These are phyloP conservation scores for Theocolax elegans DNA, from an alignment of 1,140 invertebrate genomes.

Conservation along the genomic window DNA sequence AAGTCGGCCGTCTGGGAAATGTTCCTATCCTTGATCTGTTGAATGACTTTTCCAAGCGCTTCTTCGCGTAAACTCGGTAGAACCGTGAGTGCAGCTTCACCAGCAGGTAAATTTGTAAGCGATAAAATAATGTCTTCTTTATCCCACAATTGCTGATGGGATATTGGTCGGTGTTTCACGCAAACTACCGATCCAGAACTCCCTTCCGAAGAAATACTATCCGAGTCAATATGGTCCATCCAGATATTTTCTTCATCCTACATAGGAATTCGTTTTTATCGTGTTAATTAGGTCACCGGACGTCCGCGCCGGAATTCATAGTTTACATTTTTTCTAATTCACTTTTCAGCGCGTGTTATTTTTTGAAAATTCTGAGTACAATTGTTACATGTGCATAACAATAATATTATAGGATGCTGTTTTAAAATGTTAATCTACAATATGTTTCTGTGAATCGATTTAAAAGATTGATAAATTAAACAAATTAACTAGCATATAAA, in stretches of 20 bases:
- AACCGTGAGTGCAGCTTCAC: conserved; percentile 53
- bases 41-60: conserved; percentile 46
- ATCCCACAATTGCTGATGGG: conserved; percentile 57
- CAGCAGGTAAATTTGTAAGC: conserved; percentile 57
- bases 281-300: too few species aligned
- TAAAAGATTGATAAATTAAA: too few species aligned
- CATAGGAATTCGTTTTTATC: background rate
- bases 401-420: too few species aligned
- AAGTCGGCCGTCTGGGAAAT: conserved; percentile 22
- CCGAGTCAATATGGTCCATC: conserved; percentile 38
- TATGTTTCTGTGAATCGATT: too few species aligned
- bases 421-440: too few species aligned
- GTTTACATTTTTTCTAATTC: too few species aligned
- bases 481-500: too few species aligned
- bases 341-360: too few species aligned
- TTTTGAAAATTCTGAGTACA: too few species aligned
- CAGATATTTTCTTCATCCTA: conserved; percentile 7
- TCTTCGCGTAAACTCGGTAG: conserved; percentile 53
- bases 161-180: conserved; percentile 47
- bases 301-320: background rate
- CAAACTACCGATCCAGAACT: conserved; percentile 48
- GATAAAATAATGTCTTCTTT: conserved; percentile 54
- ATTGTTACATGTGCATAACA: too few species aligned
- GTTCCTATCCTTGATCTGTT: conserved; percentile 46
- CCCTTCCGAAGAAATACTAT: conserved; percentile 58